A percentile compares a stretch with the other conserved stretches of the same genome.
phyloP scores from a whole-genome alignment of 2,888 invertebrate genomes.

The Brenthis ino region DNA sequence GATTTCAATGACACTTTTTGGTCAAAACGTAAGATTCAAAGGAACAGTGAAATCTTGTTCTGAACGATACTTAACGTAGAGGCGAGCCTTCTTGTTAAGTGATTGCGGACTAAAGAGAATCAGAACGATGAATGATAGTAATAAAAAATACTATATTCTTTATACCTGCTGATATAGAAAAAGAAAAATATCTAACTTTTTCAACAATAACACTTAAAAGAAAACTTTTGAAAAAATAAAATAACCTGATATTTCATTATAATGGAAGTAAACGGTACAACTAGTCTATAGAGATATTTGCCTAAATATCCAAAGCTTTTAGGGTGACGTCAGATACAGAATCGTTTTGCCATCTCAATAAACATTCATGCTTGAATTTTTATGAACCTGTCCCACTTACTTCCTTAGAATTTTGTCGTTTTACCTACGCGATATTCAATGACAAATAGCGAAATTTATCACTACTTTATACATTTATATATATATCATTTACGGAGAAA shows the following conservation, averaged over 20 bases:
- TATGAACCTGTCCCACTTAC: slow-evolving; percentile 26
- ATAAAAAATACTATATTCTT: too few relatives aligned
- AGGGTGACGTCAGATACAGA: slow-evolving; percentile 35
- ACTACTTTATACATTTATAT: too few relatives aligned
- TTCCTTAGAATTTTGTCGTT: slow-evolving; percentile 21
- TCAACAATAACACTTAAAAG: not conserved
- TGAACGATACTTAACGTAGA: too few relatives aligned
- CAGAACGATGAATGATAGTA: too few relatives aligned
- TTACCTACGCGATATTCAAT: slow-evolving; percentile 2
- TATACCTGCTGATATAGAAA: too few relatives aligned
- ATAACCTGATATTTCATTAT: not conserved
- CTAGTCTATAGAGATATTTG: slow-evolving; percentile 29
- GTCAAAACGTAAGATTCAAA: too few relatives aligned
- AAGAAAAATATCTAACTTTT: too few relatives aligned
- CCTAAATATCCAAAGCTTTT: slow-evolving; percentile 40
- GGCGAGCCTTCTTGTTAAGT: too few relatives aligned
- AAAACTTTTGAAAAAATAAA: not conserved
- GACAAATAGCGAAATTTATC: slow-evolving; percentile 2
- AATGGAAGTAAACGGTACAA: not conserved
- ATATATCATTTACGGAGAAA: too few relatives aligned
- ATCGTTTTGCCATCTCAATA: slow-evolving; percentile 37
- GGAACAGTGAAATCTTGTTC: too few relatives aligned
- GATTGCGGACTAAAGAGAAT: too few relatives aligned
- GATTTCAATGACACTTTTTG: too few relatives aligned
- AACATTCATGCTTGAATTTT: slow-evolving; percentile 33